Evolutionary conservation across 1,140 invertebrate species (phyloP), one percentile per base, ranked within the genome.

Genomic region (Zaprionus ornatus): DNA sequence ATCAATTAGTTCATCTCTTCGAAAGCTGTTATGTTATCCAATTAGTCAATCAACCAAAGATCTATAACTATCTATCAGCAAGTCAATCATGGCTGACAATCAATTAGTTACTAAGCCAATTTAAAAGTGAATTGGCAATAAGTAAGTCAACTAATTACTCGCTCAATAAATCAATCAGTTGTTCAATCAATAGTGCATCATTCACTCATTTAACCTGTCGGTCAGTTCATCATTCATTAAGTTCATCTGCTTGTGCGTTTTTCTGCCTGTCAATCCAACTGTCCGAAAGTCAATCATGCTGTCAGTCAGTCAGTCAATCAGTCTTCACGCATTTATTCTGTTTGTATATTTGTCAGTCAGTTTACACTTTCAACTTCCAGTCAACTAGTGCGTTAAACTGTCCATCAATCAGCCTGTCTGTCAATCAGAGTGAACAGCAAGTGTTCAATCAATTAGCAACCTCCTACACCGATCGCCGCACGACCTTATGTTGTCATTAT

Each of bases 371-470:
- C 40, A 45, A 17, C 40, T 45, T 6, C 6, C 29, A 32, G 9
- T 32, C 29, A 32, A 32, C 9, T 32, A 10, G 9, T 29, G 27
- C 27, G 80, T 55, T 72, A 83, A 50, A 65, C 82, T 77, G 61
- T 64, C 23, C 9, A 12, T 67, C 65, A 59, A 37, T 32, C 15
- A 0, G 17, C 1, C 29, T 32, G 56, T 59, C 19, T 42, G n/a
- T 23, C 48, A 68, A 61, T 64, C 57, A 77, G 54, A 59, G 65
- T 71, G 64, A 62, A 37, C 76, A 71, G 71, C 60, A 74, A 77
- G 55, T 63, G 72, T 54, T 83, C 81, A 80, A 83, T 80, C 81
- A 83, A 84, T 81, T 81, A 84, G 77, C 72, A n/a, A 45, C n/a
- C 40, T 9, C n/a, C n/a, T 45, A 9, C 40, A 29, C 40, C 5